Evolutionary conservation across 2,888 invertebrate genomes (phyloP), one percentile per base, ranked within the genome.

Genomic region (Lasioglossum leucozonium): DNA sequence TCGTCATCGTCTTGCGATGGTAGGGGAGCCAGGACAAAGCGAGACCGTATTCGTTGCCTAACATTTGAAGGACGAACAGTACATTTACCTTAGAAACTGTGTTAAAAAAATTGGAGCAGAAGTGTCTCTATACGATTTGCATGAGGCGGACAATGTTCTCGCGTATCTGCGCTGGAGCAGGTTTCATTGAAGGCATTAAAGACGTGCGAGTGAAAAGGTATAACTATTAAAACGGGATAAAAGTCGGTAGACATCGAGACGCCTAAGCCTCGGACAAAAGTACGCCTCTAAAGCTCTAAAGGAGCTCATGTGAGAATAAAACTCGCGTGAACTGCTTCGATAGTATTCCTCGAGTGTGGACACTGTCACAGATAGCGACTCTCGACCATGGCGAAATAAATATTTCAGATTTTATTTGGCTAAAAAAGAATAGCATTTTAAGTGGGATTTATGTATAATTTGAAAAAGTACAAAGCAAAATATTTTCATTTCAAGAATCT

Each of bases 231-330:
- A 65, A 18, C 8, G 18, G 22, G 34, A 34, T 37, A 22, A 65
- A 34, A 65, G 65, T 34, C 30, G 34, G 8, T 13, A 62, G 62
- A 30, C 26, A 30, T 34, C 40, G 37, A n/a, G 37, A 40, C 37
- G 37, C 67, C 22, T n/a, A 22, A 69, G 67, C 40, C 37, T 67
- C 67, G 18, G 34, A 40, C 67, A 69, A n/a, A 69, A 69, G 37
- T 69, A 22, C 37, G 22, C 5, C 37, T 67, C 34, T 34, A 22
- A 47, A 47, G 4, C 5, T 47, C 44, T 11, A 40, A 51, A 55
- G 10, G 55, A 55, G n/a, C n/a, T 55, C n/a, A 55, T n/a, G n/a
- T n/a, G 10, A n/a, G n/a, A 51, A n/a, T n/a, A n/a, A 4, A 51
- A 51, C 51, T n/a, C 47, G 18, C 47, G 47, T 22, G 47, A 47